Evolutionary conservation across 2,888 invertebrate species (phyloP).

Genomic region (Prosapia bicincta): DNA sequence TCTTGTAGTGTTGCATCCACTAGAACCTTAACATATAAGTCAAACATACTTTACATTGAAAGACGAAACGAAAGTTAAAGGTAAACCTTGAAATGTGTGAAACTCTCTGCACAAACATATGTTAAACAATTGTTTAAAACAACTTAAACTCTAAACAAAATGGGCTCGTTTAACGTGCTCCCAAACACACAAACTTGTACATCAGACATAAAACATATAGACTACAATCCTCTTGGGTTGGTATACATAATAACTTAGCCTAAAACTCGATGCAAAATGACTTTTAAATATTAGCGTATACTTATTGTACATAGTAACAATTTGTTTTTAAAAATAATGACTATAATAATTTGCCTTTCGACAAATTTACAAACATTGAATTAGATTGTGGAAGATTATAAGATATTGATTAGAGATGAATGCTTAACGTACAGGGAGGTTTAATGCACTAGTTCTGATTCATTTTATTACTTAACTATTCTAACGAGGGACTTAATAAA

Average conservation of each 20-base stretch:
- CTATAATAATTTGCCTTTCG: slow-evolving; percentile 29
- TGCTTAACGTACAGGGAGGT: slow-evolving; percentile 33
- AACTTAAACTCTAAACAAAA: slow-evolving; percentile 14
- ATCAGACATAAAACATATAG: slow-evolving; percentile 22
- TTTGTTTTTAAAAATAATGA: slow-evolving; percentile 37
- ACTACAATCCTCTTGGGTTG: slow-evolving; percentile 17
- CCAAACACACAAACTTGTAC: slow-evolving; percentile 12
- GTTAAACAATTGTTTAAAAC: slow-evolving; percentile 1
- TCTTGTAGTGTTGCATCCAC: too few species aligned
- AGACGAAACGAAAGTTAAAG: too few species aligned
- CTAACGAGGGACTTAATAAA: slow-evolving; percentile 19
- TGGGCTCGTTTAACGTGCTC: slow-evolving; percentile 19
- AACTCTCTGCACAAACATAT: neutral
- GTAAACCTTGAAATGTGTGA: too few species aligned
- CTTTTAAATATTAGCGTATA: slow-evolving; percentile 33
- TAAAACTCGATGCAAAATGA: slow-evolving; percentile 23
- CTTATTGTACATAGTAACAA: slow-evolving; percentile 35
- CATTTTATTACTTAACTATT: slow-evolving; percentile 12
- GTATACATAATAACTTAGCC: slow-evolving; percentile 22
- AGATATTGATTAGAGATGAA: slow-evolving; percentile 35
- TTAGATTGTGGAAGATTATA: slow-evolving; percentile 35
- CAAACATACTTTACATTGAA: too few species aligned
- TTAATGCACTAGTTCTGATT: slow-evolving; percentile 26
- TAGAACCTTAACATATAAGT: too few species aligned
- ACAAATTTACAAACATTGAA: slow-evolving; percentile 31